A percentile compares a stretch with the other conserved stretches of the same genome.
Evolutionary conservation across 2,888 invertebrate species (phyloP).

Genomic region (Liposcelis brunnea): DNA sequence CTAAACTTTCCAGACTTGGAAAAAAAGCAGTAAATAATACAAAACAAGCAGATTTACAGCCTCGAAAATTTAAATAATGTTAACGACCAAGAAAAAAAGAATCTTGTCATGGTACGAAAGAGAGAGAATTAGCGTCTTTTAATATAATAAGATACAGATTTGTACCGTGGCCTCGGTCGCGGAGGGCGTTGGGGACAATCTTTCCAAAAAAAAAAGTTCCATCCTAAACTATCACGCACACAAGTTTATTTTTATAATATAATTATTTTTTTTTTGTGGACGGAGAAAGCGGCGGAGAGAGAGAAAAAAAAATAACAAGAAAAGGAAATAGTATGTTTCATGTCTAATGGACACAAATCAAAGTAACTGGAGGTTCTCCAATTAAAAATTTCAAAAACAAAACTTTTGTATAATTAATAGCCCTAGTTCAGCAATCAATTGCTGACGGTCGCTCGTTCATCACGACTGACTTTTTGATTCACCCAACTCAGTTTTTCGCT

Average conservation of each 20-base stretch:
- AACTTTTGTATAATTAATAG: too few relatives aligned
- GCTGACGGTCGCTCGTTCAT: too few relatives aligned
- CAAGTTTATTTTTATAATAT: slow-evolving; percentile 8
- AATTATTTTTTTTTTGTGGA: background rate
- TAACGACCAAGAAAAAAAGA: slow-evolving; percentile 7
- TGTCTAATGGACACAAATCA: too few relatives aligned
- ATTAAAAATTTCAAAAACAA: too few relatives aligned
- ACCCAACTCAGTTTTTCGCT: too few relatives aligned
- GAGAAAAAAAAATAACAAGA: slow-evolving; percentile 10
- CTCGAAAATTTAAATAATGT: background rate
- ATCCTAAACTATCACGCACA: slow-evolving; percentile 15
- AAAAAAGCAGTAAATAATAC: background rate
- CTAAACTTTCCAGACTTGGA: too few relatives aligned
- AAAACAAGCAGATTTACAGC: background rate
- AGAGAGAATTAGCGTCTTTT: slow-evolving; percentile 4
- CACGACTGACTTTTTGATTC: too few relatives aligned
- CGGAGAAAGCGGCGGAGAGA: too few relatives aligned
- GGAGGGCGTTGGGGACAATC: too few relatives aligned
- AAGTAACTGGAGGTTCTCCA: too few relatives aligned
- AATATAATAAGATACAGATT: slow-evolving; percentile 8
- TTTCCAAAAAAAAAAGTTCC: background rate
- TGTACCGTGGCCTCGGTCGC: slow-evolving; percentile 1
- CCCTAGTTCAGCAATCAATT: too few relatives aligned
- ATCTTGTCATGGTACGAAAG: slow-evolving; percentile 5
- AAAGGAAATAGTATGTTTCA: slow-evolving; percentile 10